Evolutionary conservation across 2,113 vertebrate genomes (phyloP).

Genomic region (Mustelus asterias): DNA sequence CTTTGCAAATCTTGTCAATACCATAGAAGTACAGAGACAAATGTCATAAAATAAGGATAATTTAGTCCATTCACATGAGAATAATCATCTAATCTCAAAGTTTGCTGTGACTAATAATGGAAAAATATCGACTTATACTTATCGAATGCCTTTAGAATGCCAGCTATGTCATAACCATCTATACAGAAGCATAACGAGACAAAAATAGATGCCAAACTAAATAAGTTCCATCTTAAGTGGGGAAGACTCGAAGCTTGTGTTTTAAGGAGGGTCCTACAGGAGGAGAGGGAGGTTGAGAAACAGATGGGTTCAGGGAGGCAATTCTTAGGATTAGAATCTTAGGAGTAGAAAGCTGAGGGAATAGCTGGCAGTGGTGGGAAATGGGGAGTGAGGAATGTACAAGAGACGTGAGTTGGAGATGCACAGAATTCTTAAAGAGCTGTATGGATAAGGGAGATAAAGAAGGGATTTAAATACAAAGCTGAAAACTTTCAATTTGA

Average conservation of each 20-base stretch:
- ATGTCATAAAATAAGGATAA: neutral
- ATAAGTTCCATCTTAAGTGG: neutral
- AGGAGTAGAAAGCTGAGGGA: neutral
- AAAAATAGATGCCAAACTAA: neutral
- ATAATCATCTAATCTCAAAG: neutral
- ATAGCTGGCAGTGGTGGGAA: neutral
- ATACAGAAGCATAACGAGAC: neutral
- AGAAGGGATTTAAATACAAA: neutral
- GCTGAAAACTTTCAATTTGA: neutral
- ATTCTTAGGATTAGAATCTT: neutral
- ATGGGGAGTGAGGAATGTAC: neutral
- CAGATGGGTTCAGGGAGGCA: neutral
- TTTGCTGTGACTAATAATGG: neutral
- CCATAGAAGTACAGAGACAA: neutral
- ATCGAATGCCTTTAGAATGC: neutral
- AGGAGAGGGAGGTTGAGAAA: neutral
- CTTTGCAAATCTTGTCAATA: neutral
- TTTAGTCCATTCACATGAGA: neutral
- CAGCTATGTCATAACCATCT: neutral
- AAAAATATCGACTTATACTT: neutral
- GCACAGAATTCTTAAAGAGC: neutral
- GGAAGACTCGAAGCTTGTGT: neutral
- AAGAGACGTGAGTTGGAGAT: neutral
- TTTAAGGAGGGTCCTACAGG: neutral
- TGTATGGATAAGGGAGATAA: neutral